Base-by-base conservation (phyloP, 1,140 invertebrate species). In the Meloidogyne floridensis region DNA sequence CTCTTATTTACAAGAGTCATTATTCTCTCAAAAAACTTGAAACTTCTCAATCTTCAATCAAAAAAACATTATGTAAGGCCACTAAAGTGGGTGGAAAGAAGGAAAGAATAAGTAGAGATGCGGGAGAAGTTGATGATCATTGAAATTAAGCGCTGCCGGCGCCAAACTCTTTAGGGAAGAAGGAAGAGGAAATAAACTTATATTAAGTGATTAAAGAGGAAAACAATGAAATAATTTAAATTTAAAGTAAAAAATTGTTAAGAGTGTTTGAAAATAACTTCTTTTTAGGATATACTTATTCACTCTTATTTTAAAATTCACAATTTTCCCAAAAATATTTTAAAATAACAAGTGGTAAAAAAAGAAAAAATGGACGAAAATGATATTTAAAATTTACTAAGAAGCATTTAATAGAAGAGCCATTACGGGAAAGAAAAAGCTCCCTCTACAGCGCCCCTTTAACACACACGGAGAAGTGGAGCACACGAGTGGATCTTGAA, bases 361-460 rank as follows among this genome's bases (percentile, higher is more conserved):
- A 9, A 54, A 1, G 10, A n/a, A n/a, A n/a, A n/a, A 65, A 5
- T 65, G 6, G n/a, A 65, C 3, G 15, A 13, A 65, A 65, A 65
- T n/a, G 6, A 54, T 54, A 54, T 54, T 54, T 65, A n/a, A 11
- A 65, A 65, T n/a, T n/a, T 6, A 32, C 32, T 32, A 32, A 65
- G 3, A 18, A 6, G n/a, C n/a, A 65, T n/a, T n/a, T 65, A 65
- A 65, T 13, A 65, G n/a, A 65, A 18, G n/a, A 3, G 2, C 15
- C 7, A 65, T n/a, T n/a, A 65, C 59, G 59, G 59, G 59, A n/a
- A 65, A 65, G 59, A n/a, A 65, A 65, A 65, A 65, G 59, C 59
- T n/a, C 47, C 4, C 59, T 65, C 59, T 6, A n/a, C 15, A 6
- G 59, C 59, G n/a, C 59, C 32, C 32, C 32, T 32, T 32, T 32